These are phyloP conservation scores for Eueremaeus valkanovi DNA, from an alignment of 2,888 invertebrate species.

Conservation along the genomic window DNA sequence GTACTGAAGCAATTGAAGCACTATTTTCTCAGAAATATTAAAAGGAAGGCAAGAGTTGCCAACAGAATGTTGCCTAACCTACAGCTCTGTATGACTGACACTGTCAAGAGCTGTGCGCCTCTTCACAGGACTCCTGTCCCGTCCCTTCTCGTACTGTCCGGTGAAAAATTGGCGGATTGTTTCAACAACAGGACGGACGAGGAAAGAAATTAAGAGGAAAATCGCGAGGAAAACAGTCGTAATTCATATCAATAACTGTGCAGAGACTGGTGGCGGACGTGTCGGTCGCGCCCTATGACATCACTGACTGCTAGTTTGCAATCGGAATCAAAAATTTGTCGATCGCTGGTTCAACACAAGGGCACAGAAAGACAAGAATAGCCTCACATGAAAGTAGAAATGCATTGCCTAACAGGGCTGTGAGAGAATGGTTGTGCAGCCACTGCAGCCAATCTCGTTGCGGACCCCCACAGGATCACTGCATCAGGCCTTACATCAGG, in stretches of 20 bases:
- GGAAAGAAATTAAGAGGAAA: slow-evolving; percentile 25
- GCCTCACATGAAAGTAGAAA: slow-evolving; percentile 24
- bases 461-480: slow-evolving; percentile 35
- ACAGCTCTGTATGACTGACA: no score
- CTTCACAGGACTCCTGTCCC: slow-evolving; percentile 3
- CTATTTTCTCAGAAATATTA: slow-evolving; percentile 10
- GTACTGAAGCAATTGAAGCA: no score
- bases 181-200: slow-evolving; percentile 7
- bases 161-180: slow-evolving; percentile 28
- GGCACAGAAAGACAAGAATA: slow-evolving; percentile 30
- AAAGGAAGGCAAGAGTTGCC: slow-evolving; percentile 34
- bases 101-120: neutral
- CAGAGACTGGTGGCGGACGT: slow-evolving; percentile 33
- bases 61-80: no score
- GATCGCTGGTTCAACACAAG: slow-evolving; percentile 25
- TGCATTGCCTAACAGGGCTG: slow-evolving; percentile 5
- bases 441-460: neutral
- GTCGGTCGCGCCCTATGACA: slow-evolving; percentile 34
- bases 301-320: no score
- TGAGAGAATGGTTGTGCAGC: neutral
- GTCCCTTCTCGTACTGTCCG: slow-evolving; percentile 26
- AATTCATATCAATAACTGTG: slow-evolving; percentile 21
- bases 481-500: slow-evolving; percentile 13
- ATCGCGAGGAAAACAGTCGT: slow-evolving; percentile 22
- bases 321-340: slow-evolving; percentile 20